These are phyloP conservation scores for Stomatorhinus walkeri DNA, from an alignment of 2,797 vertebrate species.

Conservation along the genomic window DNA sequence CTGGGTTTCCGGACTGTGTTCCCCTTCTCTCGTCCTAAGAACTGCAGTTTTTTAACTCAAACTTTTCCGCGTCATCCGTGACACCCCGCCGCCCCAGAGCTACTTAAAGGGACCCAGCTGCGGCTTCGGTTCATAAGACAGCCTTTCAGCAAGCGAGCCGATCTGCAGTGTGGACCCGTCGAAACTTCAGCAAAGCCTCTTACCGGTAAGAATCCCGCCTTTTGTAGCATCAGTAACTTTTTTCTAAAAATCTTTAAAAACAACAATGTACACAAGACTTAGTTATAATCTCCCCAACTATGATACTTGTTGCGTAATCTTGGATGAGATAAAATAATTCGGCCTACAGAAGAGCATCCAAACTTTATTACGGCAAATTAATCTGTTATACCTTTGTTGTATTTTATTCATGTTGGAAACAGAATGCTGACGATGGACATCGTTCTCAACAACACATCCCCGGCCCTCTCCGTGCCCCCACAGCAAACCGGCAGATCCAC, in stretches of 20 bases:
- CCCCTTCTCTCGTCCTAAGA: background rate
- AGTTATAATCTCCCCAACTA: background rate
- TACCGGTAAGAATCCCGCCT: constrained; percentile 26
- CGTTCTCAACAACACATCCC: constrained; percentile 64
- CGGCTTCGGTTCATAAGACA: background rate
- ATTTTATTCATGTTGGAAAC: constrained; percentile 12
- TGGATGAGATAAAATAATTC: background rate
- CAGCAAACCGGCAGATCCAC: background rate
- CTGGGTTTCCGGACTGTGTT: background rate
- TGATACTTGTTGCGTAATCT: background rate
- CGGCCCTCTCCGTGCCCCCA: constrained; percentile 29
- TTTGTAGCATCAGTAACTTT: background rate
- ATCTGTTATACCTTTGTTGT: background rate
- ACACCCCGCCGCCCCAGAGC: constrained; percentile 17
- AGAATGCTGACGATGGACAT: constrained; percentile 64
- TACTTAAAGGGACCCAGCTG: constrained; percentile 47
- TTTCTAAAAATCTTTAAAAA: background rate
- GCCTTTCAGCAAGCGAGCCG: background rate
- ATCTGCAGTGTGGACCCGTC: background rate
- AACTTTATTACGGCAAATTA: background rate
- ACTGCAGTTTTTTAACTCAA: background rate
- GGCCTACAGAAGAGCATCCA: background rate
- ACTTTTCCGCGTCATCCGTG: constrained; percentile 42
- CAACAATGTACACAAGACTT: constrained; percentile 8
- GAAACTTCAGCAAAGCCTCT: constrained; percentile 34